A percentile compares a stretch with the other conserved stretches of the same genome.
These are phyloP conservation scores for Pionites leucogaster DNA, from an alignment of 2,113 vertebrate species.

Conservation along the genomic window DNA sequence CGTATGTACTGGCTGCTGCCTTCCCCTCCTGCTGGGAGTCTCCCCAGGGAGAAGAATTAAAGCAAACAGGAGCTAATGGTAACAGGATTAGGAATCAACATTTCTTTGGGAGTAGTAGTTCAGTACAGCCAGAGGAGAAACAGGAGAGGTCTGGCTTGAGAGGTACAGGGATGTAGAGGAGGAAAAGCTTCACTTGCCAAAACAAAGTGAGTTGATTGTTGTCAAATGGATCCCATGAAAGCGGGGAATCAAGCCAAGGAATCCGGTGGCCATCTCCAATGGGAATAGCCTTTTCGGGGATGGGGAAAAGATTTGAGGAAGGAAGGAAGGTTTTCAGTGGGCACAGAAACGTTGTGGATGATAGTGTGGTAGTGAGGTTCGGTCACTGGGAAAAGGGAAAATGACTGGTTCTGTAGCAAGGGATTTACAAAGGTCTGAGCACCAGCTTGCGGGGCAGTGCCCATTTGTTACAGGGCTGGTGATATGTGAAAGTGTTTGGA, in stretches of 20 bases:
- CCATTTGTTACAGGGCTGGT: background rate
- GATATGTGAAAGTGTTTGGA: background rate
- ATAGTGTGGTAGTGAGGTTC: background rate
- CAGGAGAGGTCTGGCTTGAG: background rate
- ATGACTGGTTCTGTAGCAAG: background rate
- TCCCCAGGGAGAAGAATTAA: background rate
- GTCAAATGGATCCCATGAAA: background rate
- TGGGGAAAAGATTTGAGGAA: background rate
- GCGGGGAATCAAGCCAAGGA: background rate
- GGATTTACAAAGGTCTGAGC: background rate
- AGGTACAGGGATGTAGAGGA: background rate
- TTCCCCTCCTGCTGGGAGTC: background rate
- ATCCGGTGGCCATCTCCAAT: background rate
- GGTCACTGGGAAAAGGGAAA: background rate
- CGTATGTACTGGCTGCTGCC: background rate
- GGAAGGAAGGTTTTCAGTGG: background rate
- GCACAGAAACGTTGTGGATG: fast-evolving
- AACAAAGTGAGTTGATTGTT: background rate
- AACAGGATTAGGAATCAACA: background rate
- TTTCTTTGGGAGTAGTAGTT: background rate
- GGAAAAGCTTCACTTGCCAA: background rate
- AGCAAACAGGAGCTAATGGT: background rate
- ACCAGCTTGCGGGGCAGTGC: background rate
- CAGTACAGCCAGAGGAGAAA: background rate
- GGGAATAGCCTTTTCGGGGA: background rate